Base-by-base conservation (phyloP, 2,113 vertebrate species). In the Xiphorhynchus elegans region DNA sequence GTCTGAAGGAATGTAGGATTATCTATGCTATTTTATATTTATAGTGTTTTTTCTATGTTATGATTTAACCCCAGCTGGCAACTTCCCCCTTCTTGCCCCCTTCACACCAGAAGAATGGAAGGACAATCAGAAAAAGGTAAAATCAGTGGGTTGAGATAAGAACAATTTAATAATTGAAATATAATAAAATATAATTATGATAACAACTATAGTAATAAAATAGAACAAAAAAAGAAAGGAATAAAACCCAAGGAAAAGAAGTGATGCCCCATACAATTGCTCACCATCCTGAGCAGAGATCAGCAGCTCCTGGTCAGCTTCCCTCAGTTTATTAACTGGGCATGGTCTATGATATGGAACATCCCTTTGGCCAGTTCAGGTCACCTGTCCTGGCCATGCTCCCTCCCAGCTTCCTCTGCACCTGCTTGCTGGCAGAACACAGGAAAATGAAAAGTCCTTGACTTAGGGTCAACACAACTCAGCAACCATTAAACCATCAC, bases 241-340 rank as follows among this genome's bases (percentile, higher is more conserved):
- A 60, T 31, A 47, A 83, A 68, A 53, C 5, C 55, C 13, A 18
- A 40, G 55, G 35, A 76, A 83, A 75, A 20, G 7, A 60, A 62
- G 6, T 31, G 2, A 46, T 60, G 29, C 6, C n/a, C 8, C 53
- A 1, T 12, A 14, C 19, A 53, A 68, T 31, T 82, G 10, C n/a
- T 75, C 24, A 68, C 16, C 19, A 68, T 2, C 5, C 13, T n/a
- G 46, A 82, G n/a, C 19, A 68, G 53, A 0, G 3, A 39, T 40
- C 46, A 82, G 46, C 0, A 0, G 19, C 28, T 68, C 20, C 39
- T 40, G 24, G 40, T 6, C 11, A 47, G 14, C 8, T 76, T 40
- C 9, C 25, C 46, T 20, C 19, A 53, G 12, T 62, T 76, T 47
- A 76, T 55, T 53, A 40, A 47, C 24, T 35, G 35, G 62, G 59